Conservation (phyloP, 2,888 invertebrate genomes). For the Emesis furor region DNA sequence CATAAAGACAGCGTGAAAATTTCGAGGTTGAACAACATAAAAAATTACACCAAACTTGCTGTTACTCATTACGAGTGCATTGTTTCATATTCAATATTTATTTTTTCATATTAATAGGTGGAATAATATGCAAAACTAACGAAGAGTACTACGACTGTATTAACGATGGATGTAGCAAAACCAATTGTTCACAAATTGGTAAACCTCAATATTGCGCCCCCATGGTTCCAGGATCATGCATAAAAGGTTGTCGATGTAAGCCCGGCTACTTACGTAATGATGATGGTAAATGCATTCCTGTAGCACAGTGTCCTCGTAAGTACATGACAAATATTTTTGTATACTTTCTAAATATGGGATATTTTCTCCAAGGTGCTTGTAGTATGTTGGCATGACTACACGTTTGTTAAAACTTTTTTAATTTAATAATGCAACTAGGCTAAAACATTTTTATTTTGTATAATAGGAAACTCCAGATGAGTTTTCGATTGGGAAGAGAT, state of each 20-base stretch:
- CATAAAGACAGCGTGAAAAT: no score
- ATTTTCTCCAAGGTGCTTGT: no score
- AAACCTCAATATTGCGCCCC: conserved; percentile 13
- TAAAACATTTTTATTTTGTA: no score
- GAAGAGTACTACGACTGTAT: neutral
- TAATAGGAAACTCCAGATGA: no score
- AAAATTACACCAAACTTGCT: no score
- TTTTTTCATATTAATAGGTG: neutral
- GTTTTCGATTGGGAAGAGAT: no score
- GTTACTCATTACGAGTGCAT: no score
- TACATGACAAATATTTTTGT: neutral
- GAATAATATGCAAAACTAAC: neutral
- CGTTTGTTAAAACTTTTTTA: no score
- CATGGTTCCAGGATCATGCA: neutral
- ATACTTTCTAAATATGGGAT: no score
- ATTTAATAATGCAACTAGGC: no score
- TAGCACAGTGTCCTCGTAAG: conserved; percentile 4
- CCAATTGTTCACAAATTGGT: conserved; percentile 16
- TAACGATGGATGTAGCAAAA: neutral
- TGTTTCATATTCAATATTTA: neutral
- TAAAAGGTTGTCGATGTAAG: conserved; percentile 18
- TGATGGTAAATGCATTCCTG: neutral
- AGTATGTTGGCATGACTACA: no score
- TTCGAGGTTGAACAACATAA: no score
- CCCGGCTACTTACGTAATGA: conserved; percentile 4